Base-by-base conservation (phyloP, 2,113 vertebrate genomes). In the Mirounga angustirostris region DNA sequence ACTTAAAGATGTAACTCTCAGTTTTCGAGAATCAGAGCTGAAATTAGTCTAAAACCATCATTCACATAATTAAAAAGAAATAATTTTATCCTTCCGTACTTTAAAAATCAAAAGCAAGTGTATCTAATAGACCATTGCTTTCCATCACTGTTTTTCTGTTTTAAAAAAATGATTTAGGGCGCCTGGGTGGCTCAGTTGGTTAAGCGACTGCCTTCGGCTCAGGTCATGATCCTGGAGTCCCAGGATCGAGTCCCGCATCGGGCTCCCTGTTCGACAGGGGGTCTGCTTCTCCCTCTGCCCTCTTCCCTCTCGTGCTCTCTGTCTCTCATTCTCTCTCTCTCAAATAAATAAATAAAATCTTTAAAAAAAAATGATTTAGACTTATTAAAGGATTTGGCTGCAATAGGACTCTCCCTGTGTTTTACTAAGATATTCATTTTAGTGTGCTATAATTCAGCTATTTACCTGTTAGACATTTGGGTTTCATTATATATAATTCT, bases 391-490 rank as follows among this genome's bases (percentile, higher is more conserved):
- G 56, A 86, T 91, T 58, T 92, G 59, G 18, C 56, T 96, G 82
- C 96, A 89, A 89, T 88, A 85, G 84, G 69, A 87, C 9, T 93
- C 10, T 81, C 50, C 40, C n/a, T 93, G 3, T 94, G 30, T 96
- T 96, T 93, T 96, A 95, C 22, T 94, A 88, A 95, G 43, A 61
- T 87, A 76, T 12, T 80, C n/a, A 52, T 79, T 92, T 96, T 56
- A 93, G 1, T 82, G 24, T 96, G 52, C 30, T 87, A n/a, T 91
- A 87, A 76, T 94, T 96, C 80, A 96, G 67, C 46, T 94, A 28
- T 56, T 87, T 28, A 96, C 33, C 46, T 91, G 5, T 81, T 94
- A 36, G 46, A 63, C 54, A 80, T 89, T 88, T 30, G 7, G 10
- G 28, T 58, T 91, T 18, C 21, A 40, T 73, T 89, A 36, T 78